A percentile compares a stretch with the other conserved stretches of the same genome.
Conservation (phyloP, 2,888 invertebrate species). For the Hypsopygia costalis region DNA sequence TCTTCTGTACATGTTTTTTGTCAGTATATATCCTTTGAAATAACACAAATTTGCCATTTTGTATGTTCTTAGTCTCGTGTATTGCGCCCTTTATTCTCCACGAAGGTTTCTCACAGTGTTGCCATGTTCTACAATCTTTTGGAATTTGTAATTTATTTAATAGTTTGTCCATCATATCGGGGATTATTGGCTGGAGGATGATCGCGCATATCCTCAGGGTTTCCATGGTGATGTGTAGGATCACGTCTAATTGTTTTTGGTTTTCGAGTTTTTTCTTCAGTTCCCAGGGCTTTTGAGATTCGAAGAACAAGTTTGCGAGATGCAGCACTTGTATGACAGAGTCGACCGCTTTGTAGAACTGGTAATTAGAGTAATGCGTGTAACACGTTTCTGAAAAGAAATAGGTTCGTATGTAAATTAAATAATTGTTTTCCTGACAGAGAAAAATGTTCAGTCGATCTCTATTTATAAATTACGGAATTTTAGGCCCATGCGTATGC, state of each 20-base stretch:
- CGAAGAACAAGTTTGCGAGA: constrained; percentile 92
- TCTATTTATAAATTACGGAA: too few species aligned
- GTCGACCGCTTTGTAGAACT: constrained; percentile 92
- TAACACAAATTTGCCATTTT: constrained; percentile 62
- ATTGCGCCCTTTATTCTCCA: constrained; percentile 61
- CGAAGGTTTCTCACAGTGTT: constrained; percentile 55
- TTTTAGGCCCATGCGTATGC: too few species aligned
- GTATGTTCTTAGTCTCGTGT: constrained; percentile 57
- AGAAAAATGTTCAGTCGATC: too few species aligned
- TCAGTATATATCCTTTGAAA: constrained; percentile 65
- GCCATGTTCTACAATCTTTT: constrained; percentile 49
- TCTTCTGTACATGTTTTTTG: constrained; percentile 45
- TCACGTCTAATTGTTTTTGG: constrained; percentile 83
- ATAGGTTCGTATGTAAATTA: too few species aligned
- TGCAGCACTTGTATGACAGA: constrained; percentile 87
- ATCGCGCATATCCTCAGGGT: constrained; percentile 86
- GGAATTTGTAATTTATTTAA: constrained; percentile 84
- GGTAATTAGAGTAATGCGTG: constrained; percentile 85
- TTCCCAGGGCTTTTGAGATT: constrained; percentile 93
- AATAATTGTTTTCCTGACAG: constrained; percentile 2
- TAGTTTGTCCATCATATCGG: constrained; percentile 83
- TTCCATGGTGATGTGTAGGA: constrained; percentile 92
- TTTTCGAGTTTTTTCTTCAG: constrained; percentile 82
- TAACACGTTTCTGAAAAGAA: constrained; percentile 81
- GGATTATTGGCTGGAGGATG: constrained; percentile 92